Evolutionary conservation across 1,140 invertebrate species (phyloP), one percentile per base, ranked within the genome.

Genomic region (Cotesia chilonis): DNA sequence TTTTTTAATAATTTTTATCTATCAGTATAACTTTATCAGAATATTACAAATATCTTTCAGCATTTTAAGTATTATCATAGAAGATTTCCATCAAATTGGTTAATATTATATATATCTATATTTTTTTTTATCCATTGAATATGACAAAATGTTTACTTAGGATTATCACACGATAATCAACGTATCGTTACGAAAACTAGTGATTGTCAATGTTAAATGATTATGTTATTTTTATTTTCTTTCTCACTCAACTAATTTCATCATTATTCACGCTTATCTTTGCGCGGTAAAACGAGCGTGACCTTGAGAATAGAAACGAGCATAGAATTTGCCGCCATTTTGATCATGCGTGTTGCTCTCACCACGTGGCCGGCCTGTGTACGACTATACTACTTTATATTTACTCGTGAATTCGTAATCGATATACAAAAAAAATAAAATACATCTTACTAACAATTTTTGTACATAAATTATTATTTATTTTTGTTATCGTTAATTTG

Each of bases 261-360:
- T 67, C 70, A 72, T 1, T 28, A 28, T 28, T 36, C 7, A 10
- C 17, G 47, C 68, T 72, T 72, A 67, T 72, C 64, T 72, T 14
- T 60, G 61, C 55, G 61, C 73, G 70, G 60, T 74, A 75, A 78
- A 79, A 73, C 77, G 77, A 71, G 78, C 76, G 78, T 81, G 83
- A 84, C 82, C 82, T 84, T 84, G 81, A 75, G 70, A 72, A 66
- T 68, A 71, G 71, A 73, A 76, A 66, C 75, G 78, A 71, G 55
- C 67, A 66, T 66, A 65, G 69, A 66, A 68, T 64, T 41, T 66
- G 69, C 59, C 79, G 78, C 82, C 83, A 83, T 84, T 73, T 84
- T 84, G 78, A 51, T 73, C 74, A 74, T 80, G 75, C 71, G 73
- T 68, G 68, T 75, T 52, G 72, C 75, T 65, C 68, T 65, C 59